Conservation (phyloP, 2,797 vertebrate genomes). For the Psittacula echo region DNA sequence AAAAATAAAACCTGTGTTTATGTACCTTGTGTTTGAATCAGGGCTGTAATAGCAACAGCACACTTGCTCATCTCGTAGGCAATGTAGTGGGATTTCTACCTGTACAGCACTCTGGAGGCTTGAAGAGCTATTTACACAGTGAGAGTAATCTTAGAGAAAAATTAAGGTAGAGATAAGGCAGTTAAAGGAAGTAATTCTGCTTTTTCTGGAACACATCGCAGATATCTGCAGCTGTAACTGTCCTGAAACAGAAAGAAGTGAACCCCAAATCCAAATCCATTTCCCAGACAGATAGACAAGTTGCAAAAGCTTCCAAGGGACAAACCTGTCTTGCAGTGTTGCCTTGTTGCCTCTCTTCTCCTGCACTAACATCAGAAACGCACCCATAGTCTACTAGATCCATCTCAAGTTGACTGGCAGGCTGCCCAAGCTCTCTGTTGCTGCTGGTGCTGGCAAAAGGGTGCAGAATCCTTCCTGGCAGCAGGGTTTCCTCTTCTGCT, state of each 20-base stretch:
- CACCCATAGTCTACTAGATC: background rate
- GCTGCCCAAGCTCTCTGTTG: background rate
- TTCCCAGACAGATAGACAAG: background rate
- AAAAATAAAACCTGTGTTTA: background rate
- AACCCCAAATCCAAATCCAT: background rate
- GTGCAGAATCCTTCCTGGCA: background rate
- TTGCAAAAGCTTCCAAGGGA: background rate
- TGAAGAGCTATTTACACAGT: background rate
- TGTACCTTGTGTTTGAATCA: background rate
- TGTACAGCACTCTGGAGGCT: background rate
- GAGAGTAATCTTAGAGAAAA: background rate
- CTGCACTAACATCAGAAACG: background rate
- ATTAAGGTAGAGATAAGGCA: background rate
- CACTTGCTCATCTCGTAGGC: background rate
- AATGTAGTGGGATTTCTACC: background rate
- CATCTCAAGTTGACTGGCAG: background rate
- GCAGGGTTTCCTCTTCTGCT: background rate
- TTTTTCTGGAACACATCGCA: background rate
- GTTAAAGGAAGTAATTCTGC: background rate
- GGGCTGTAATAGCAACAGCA: accelerated
- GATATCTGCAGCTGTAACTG: accelerated
- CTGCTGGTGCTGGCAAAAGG: background rate
- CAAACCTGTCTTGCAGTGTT: background rate
- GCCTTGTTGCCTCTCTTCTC: background rate
- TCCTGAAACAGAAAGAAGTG: background rate